Percentiles rank a stretch among this genome's conserved stretches.
Evolutionary conservation across 1,140 invertebrate genomes (phyloP).

Genomic region (Maniola jurtina): DNA sequence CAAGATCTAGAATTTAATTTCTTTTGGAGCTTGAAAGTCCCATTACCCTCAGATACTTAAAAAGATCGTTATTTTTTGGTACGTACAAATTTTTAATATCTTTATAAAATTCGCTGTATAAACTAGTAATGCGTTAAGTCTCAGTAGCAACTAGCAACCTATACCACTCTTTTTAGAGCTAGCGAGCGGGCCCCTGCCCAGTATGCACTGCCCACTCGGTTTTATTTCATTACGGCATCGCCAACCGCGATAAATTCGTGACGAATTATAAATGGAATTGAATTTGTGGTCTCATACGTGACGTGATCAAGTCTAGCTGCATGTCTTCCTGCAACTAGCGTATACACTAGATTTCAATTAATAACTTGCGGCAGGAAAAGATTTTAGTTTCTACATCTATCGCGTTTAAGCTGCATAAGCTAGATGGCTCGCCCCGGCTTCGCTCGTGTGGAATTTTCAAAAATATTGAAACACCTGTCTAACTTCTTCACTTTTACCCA

Average conservation of each 20-base stretch:
- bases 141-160: no score
- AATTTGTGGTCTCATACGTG: constrained; percentile 34
- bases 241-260: constrained; percentile 35
- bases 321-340: constrained; percentile 36
- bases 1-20: no score
- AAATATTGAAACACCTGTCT: no score
- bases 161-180: not conserved
- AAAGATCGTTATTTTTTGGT: no score
- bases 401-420: not conserved
- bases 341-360: constrained; percentile 30
- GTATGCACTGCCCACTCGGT: not conserved
- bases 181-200: not conserved
- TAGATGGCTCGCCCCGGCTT: no score
- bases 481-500: no score
- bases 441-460: no score
- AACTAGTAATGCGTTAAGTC: no score
- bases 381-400: constrained; percentile 4
- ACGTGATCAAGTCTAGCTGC: constrained; percentile 32
- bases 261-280: constrained; percentile 39
- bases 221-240: constrained; percentile 23
- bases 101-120: no score
- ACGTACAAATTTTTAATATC: no score
- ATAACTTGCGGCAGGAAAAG: constrained; percentile 24
- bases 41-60: no score
- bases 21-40: no score